A percentile compares a stretch with the other conserved stretches of the same genome.
These are phyloP conservation scores for Choloepus hoffmanni DNA, from an alignment of 2,113 vertebrate genomes.

Conservation along the genomic window DNA sequence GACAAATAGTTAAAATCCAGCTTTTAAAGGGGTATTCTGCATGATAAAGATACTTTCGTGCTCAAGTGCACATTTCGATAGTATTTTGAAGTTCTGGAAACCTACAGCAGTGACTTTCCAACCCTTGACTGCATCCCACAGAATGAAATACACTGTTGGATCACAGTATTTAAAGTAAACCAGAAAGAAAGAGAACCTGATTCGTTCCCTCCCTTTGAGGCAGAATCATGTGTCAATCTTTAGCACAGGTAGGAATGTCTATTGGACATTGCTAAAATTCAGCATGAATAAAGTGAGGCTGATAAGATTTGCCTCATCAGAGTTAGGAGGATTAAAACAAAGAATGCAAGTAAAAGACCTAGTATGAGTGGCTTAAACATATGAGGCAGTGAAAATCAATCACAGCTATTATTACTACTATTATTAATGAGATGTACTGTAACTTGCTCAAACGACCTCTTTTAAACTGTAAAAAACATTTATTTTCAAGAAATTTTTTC, in stretches of 20 bases:
- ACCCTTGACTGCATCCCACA: not conserved
- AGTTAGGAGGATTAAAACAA: not conserved
- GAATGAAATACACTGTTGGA: not conserved
- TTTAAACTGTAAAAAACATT: slow-evolving; percentile 14
- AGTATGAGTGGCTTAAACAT: not conserved
- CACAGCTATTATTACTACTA: not conserved
- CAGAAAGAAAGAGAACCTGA: not conserved
- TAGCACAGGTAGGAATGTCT: not conserved
- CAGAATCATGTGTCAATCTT: not conserved
- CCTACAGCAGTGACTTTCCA: not conserved
- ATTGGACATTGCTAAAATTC: not conserved
- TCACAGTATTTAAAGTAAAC: not conserved
- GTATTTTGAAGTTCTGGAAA: not conserved
- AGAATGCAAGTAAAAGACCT: not conserved
- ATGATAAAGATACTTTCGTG: not conserved
- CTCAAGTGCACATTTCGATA: not conserved
- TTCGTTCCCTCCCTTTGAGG: not conserved
- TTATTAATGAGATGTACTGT: not conserved
- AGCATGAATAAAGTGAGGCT: not conserved
- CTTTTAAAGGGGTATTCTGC: slow-evolving; percentile 27
- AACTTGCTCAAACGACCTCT: not conserved
- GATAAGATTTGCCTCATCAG: not conserved
- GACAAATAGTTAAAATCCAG: not conserved
- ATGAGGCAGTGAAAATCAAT: not conserved
- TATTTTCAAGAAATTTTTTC: slow-evolving; percentile 12